Conservation (phyloP, 2,797 vertebrate species). For the Poecilia velifera region DNA sequence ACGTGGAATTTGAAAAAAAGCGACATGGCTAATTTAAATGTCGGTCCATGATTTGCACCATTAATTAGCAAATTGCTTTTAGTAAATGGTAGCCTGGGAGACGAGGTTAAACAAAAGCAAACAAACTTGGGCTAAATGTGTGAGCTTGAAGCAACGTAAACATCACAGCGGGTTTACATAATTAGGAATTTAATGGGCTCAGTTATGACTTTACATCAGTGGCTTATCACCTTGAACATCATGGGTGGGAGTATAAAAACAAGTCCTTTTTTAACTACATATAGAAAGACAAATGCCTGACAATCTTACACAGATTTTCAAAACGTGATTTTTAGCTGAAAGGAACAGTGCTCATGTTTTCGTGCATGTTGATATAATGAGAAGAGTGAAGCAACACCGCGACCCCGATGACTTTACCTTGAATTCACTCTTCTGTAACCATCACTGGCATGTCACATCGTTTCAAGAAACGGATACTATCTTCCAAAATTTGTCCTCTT, state of each 20-base stretch:
- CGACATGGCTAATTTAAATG: slow-evolving; percentile 39
- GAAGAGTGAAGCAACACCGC: slow-evolving; percentile 34
- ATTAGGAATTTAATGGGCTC: slow-evolving; percentile 76
- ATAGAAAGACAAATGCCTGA: slow-evolving; percentile 21
- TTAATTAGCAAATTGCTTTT: slow-evolving; percentile 47
- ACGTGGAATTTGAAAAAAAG: slow-evolving; percentile 29
- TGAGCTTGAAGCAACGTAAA: slow-evolving; percentile 37
- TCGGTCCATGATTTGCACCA: slow-evolving; percentile 21
- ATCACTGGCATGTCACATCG: not conserved
- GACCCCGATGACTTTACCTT: not conserved
- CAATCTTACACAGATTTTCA: not conserved
- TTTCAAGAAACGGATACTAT: not conserved
- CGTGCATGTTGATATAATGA: not conserved
- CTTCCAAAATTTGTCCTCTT: not conserved
- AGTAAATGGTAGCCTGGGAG: slow-evolving; percentile 13
- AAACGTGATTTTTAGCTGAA: not conserved
- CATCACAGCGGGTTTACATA: slow-evolving; percentile 42
- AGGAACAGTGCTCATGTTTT: too few relatives aligned
- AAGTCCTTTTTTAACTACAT: slow-evolving; percentile 3
- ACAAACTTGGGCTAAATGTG: slow-evolving; percentile 32
- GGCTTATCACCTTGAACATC: slow-evolving; percentile 23
- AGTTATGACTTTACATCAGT: slow-evolving; percentile 59
- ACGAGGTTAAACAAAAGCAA: slow-evolving; percentile 46
- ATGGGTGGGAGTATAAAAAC: slow-evolving; percentile 12
- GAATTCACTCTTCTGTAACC: not conserved